phyloP scores from a whole-genome alignment of 30 jellyfish, hydroid and myxozoan genomes.

The Clytia hemisphaerica region DNA sequence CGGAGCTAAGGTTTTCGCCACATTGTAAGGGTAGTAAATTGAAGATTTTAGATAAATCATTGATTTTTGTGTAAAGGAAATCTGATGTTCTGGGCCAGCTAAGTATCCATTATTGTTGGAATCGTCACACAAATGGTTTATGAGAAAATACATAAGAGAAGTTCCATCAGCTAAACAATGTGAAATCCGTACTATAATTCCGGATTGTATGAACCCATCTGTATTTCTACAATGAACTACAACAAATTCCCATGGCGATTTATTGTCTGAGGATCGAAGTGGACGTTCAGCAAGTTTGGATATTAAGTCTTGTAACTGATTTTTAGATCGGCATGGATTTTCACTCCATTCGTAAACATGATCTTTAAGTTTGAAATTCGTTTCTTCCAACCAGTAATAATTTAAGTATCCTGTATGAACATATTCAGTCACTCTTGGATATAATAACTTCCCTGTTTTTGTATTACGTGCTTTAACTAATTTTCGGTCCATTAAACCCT shows the following conservation, averaged over 20 bases:
- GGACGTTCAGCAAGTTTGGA: neutral
- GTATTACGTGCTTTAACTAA: neutral
- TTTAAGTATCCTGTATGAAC: constrained; percentile 9
- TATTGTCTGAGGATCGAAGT: neutral
- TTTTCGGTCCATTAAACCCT: neutral
- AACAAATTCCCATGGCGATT: constrained; percentile 5
- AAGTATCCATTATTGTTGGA: too few species aligned
- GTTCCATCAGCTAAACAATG: constrained; percentile 14
- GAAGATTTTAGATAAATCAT: too few species aligned
- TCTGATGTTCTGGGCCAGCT: too few species aligned
- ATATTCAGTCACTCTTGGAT: constrained; percentile 1
- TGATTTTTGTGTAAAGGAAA: too few species aligned
- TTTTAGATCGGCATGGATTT: neutral
- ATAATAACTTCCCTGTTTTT: neutral
- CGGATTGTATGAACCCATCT: neutral
- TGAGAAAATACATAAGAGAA: neutral
- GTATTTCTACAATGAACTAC: neutral
- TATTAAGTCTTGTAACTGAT: neutral
- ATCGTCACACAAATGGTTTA: constrained; percentile 1
- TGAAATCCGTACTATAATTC: neutral
- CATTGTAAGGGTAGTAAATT: too few species aligned
- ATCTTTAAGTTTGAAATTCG: neutral
- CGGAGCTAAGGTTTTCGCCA: too few species aligned
- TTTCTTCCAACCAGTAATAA: constrained; percentile 19
- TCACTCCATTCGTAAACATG: constrained; percentile 20